phyloP scores from a whole-genome alignment of 2,888 invertebrate species.

The Thecocarcelia acutangulata region DNA sequence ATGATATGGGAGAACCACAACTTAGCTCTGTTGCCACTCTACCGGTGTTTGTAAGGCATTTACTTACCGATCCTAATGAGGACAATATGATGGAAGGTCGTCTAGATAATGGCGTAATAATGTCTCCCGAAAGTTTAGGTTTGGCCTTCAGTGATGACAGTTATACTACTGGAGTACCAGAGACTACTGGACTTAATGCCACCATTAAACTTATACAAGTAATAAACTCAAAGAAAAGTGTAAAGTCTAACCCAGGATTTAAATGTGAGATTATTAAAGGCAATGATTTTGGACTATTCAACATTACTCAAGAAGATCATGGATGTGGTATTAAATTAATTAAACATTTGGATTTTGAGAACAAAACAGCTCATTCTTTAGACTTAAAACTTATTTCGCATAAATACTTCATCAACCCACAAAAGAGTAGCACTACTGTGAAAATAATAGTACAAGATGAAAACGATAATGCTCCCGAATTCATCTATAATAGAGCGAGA shows the following conservation, averaged over 20 bases:
- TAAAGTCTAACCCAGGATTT: conserved; percentile 82
- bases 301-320: conserved; percentile 88
- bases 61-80: conserved; percentile 86
- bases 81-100: conserved; percentile 76
- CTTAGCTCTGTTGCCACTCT: conserved; percentile 91
- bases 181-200: conserved; percentile 82
- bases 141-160: conserved; percentile 93
- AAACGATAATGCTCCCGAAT: conserved; percentile 94
- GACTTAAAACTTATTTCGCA: conserved; percentile 90
- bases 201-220: conserved; percentile 81
- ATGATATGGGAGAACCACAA: conserved; percentile 92
- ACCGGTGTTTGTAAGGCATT: conserved; percentile 91
- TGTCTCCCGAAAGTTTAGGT: conserved; percentile 82
- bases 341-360: conserved; percentile 90
- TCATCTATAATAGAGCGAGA: conserved; percentile 86
- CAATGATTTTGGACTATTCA: conserved; percentile 86
- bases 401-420: conserved; percentile 90
- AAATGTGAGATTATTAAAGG: conserved; percentile 90
- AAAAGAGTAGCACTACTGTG: conserved; percentile 87
- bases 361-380: conserved; percentile 86
- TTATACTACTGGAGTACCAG: conserved; percentile 91
- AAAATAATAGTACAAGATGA: conserved; percentile 91
- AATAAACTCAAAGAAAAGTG: conserved; percentile 80
- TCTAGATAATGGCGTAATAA: conserved; percentile 75
- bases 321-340: conserved; percentile 91